These are phyloP conservation scores for Formicarius rufipectus DNA, from an alignment of 2,113 vertebrate species.

Conservation along the genomic window DNA sequence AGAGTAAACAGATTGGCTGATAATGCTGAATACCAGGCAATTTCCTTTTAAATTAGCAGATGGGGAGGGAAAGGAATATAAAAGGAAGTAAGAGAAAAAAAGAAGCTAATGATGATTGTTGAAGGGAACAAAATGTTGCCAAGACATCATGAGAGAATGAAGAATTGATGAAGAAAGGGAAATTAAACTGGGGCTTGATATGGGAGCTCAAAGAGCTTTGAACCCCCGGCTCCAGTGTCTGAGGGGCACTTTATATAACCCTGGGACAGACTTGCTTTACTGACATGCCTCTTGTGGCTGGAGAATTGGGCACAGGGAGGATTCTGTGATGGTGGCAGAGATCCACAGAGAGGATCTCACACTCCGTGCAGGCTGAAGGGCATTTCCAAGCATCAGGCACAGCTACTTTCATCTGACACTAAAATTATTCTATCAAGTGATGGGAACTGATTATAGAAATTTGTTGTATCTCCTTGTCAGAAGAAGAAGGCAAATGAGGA, in stretches of 20 bases:
- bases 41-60: conserved; percentile 68
- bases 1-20: conserved; percentile 59
- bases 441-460: conserved; percentile 48
- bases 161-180: conserved; percentile 54
- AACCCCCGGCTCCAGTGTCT: neutral
- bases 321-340: neutral
- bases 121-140: conserved; percentile 56
- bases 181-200: conserved; percentile 35
- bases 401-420: neutral
- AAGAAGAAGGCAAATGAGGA: conserved; percentile 38
- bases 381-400: neutral
- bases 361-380: neutral
- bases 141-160: conserved; percentile 45
- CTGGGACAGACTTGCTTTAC: neutral
- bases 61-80: conserved; percentile 55
- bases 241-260: neutral
- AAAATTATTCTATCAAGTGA: conserved; percentile 29
- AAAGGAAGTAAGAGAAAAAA: conserved; percentile 38
- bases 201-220: neutral
- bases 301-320: neutral
- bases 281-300: neutral
- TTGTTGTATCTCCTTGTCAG: conserved; percentile 29
- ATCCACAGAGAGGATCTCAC: neutral
- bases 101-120: conserved; percentile 54
- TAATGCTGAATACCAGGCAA: conserved; percentile 48